Percentiles rank a stretch among this genome's conserved stretches.
Evolutionary conservation across 2,797 vertebrate genomes (phyloP).

Genomic region (Pipistrellus pipistrellus): DNA sequence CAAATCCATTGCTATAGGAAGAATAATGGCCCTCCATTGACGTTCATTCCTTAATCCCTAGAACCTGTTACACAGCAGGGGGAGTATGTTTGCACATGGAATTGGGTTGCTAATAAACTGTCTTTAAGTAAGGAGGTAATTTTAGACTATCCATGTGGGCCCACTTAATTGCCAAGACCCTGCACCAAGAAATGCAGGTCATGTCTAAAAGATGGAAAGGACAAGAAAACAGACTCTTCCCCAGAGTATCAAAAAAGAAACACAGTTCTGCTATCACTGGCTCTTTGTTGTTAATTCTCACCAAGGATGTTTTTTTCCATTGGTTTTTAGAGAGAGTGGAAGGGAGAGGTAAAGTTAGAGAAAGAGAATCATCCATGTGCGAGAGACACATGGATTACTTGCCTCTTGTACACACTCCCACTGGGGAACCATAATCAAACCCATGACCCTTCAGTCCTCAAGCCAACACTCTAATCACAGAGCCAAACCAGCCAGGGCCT

Average conservation of each 20-base stretch:
- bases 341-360: too few relatives aligned
- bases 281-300: neutral
- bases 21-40: neutral
- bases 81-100: neutral
- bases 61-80: neutral
- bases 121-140: neutral
- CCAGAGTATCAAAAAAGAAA: neutral
- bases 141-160: neutral
- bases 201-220: neutral
- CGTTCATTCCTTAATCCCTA: fast-evolving
- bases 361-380: too few relatives aligned
- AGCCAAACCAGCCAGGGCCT: too few relatives aligned
- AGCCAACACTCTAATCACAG: too few relatives aligned
- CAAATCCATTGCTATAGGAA: neutral
- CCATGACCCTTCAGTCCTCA: too few relatives aligned
- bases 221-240: neutral
- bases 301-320: too few relatives aligned
- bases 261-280: neutral
- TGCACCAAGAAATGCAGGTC: neutral
- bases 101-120: neutral
- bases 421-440: too few relatives aligned
- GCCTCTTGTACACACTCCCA: too few relatives aligned
- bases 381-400: too few relatives aligned
- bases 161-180: neutral
- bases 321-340: too few relatives aligned